A percentile compares a stretch with the other conserved stretches of the same genome.
phyloP scores from a whole-genome alignment of 2,113 vertebrate genomes.

The Oncorhynchus nerka region DNA sequence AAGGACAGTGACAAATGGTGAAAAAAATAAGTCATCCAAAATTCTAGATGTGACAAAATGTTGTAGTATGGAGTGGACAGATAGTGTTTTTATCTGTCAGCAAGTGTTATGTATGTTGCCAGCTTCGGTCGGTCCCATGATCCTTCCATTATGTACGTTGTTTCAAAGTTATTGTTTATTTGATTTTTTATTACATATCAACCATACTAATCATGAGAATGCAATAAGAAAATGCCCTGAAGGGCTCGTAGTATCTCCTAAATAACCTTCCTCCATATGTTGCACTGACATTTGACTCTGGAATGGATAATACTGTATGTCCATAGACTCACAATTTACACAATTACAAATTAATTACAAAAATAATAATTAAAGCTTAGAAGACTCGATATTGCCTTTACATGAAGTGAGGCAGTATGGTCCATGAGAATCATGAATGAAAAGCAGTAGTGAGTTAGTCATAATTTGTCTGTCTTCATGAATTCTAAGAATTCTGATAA shows the following conservation, averaged over 20 bases:
- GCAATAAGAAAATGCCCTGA: conserved; percentile 72
- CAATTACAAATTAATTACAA: not conserved
- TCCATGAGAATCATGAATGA: conserved; percentile 40
- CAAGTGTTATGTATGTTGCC: conserved; percentile 56
- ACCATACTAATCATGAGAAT: conserved; percentile 63
- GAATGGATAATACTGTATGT: conserved; percentile 63
- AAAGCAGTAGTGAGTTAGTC: conserved; percentile 41
- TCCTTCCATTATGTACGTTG: conserved; percentile 19
- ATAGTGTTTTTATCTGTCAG: conserved; percentile 52
- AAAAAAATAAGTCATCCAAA: conserved; percentile 39
- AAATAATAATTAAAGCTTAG: conserved; percentile 62
- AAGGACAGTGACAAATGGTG: conserved; percentile 70
- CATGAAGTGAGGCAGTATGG: conserved; percentile 48
- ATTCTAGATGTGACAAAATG: conserved; percentile 52
- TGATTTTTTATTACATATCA: conserved; percentile 60
- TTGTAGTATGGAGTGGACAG: conserved; percentile 52
- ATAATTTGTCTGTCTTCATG: conserved; percentile 50
- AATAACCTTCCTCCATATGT: conserved; percentile 62
- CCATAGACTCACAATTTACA: conserved; percentile 50
- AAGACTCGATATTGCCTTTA: conserved; percentile 49
- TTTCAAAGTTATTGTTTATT: conserved; percentile 12
- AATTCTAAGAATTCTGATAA: conserved; percentile 17
- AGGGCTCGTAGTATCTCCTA: conserved; percentile 61
- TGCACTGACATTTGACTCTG: conserved; percentile 72
- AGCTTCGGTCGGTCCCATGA: conserved; percentile 39